Percentiles rank a stretch among this genome's conserved stretches.
phyloP scores from a whole-genome alignment of 2,888 invertebrate genomes.

The Miltochrista miniata region DNA sequence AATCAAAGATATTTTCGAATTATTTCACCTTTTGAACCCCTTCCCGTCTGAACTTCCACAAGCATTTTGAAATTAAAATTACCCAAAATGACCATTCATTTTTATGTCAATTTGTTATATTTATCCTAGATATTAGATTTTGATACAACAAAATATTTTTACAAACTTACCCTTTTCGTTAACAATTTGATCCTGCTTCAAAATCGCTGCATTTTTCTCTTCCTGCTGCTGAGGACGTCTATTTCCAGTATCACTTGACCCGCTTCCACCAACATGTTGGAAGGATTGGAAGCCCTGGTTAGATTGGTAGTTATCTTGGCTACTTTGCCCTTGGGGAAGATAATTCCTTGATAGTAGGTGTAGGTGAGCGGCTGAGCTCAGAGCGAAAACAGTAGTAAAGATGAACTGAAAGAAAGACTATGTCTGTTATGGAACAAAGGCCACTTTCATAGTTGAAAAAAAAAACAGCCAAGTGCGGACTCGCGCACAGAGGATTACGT shows the following conservation, averaged over 20 bases:
- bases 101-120: no score
- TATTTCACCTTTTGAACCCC: no score
- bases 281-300: neutral
- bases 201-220: constrained; percentile 60
- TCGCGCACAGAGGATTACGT: no score
- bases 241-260: constrained; percentile 41
- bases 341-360: constrained; percentile 59
- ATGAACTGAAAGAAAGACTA: constrained; percentile 46
- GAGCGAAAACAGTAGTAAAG: constrained; percentile 44
- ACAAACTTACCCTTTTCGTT: constrained; percentile 54
- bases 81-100: no score
- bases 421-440: no score
- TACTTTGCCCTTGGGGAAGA: constrained; percentile 46
- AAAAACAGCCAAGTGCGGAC: no score
- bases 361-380: constrained; percentile 54
- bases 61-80: no score
- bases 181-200: constrained; percentile 60
- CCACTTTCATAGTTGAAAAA: no score
- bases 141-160: no score
- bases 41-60: no score
- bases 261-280: constrained; percentile 19
- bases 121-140: no score
- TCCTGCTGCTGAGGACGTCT: constrained; percentile 56
- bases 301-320: constrained; percentile 14
- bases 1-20: no score